Conservation (phyloP, 2,888 invertebrate genomes). For the Hypomecis punctinalis region DNA sequence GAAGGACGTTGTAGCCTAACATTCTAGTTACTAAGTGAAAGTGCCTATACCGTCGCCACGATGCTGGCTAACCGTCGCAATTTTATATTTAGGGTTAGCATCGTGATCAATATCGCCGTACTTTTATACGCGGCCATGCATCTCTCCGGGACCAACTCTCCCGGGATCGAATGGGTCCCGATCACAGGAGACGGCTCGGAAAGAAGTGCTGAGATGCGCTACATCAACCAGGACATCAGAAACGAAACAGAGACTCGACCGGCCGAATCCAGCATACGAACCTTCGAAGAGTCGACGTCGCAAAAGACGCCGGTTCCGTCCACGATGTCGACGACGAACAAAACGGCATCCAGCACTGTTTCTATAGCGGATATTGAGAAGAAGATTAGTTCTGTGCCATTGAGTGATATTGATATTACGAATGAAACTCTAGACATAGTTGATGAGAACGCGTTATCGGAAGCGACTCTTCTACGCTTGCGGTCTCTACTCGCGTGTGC, state of each 20-base stretch:
- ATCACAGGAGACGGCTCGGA: slow-evolving; percentile 71
- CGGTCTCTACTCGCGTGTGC: slow-evolving; percentile 86
- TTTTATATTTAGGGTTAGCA: slow-evolving; percentile 90
- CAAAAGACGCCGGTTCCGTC: slow-evolving; percentile 71
- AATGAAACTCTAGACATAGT: slow-evolving; percentile 70
- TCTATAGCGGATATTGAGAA: slow-evolving; percentile 68
- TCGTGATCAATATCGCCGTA: slow-evolving; percentile 89
- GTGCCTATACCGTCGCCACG: slow-evolving; percentile 71
- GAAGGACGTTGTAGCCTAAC: slow-evolving; percentile 76
- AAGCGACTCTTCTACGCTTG: slow-evolving; percentile 68
- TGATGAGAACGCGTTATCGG: slow-evolving; percentile 72
- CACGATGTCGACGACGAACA: slow-evolving; percentile 71
- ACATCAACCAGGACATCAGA: slow-evolving; percentile 58
- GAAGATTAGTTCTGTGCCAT: slow-evolving; percentile 66
- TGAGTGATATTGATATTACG: slow-evolving; percentile 60
- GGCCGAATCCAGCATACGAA: slow-evolving; percentile 54
- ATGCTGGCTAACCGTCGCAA: slow-evolving; percentile 85
- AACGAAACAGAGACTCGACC: slow-evolving; percentile 65
- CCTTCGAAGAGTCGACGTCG: slow-evolving; percentile 69
- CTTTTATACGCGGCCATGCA: slow-evolving; percentile 90
- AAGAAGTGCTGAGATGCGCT: slow-evolving; percentile 62
- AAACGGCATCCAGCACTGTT: slow-evolving; percentile 76
- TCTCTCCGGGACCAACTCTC: slow-evolving; percentile 66
- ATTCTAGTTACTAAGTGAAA: slow-evolving; percentile 69
- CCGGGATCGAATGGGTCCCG: slow-evolving; percentile 72